A percentile compares a stretch with the other conserved stretches of the same genome.
phyloP scores from a whole-genome alignment of 1,140 invertebrate species.

The Glomeris maerens region DNA sequence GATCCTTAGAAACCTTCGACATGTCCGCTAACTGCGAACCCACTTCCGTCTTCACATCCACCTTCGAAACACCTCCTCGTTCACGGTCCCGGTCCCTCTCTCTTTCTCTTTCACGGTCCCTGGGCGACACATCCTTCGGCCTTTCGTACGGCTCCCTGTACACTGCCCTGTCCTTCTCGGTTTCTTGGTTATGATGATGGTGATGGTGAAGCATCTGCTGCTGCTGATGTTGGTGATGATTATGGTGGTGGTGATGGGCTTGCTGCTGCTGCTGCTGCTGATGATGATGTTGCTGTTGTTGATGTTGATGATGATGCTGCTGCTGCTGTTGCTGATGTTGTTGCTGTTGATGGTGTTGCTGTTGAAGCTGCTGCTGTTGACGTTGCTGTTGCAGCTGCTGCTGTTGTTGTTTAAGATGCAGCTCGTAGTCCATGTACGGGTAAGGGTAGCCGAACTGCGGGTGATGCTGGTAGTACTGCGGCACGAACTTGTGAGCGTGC shows the following conservation, averaged over 20 bases:
- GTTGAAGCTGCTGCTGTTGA: conserved; percentile 18
- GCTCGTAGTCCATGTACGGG: conserved; percentile 26
- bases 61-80: not conserved
- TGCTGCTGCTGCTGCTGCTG: conserved; percentile 16
- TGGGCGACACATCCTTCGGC: too few species aligned
- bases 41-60: too few species aligned
- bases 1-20: too few species aligned
- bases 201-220: conserved; percentile 11
- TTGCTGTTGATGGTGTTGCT: conserved; percentile 17
- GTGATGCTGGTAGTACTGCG: too few species aligned
- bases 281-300: conserved; percentile 17
- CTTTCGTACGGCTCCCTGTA: too few species aligned
- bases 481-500: too few species aligned
- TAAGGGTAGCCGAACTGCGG: too few species aligned
- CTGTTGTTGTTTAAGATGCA: conserved; percentile 8
- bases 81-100: conserved; percentile 10
- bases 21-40: too few species aligned
- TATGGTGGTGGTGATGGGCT: conserved; percentile 13
- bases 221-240: conserved; percentile 9
- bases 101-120: not conserved
- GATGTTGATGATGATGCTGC: conserved; percentile 16
- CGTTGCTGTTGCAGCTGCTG: conserved; percentile 21
- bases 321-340: conserved; percentile 19
- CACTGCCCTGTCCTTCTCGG: too few species aligned
- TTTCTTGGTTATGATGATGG: not conserved